Conservation (phyloP, 2,113 vertebrate genomes). For the Hippoglossus stenolepis region DNA sequence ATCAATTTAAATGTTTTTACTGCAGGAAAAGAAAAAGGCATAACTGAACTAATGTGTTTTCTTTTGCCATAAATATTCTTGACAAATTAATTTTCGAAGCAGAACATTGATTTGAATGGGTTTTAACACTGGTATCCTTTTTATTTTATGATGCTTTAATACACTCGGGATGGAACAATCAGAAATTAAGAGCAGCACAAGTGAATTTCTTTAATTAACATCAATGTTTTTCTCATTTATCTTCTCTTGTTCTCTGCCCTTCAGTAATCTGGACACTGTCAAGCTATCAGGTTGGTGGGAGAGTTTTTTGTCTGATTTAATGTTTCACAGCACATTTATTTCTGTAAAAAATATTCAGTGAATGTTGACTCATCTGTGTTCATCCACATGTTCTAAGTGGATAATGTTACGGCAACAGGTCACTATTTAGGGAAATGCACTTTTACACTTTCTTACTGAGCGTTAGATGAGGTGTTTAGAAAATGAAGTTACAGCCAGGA, state of each 20-base stretch:
- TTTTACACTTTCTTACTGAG: neutral
- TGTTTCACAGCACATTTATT: neutral
- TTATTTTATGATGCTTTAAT: neutral
- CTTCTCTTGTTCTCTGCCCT: conserved; percentile 54
- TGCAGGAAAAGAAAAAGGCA: too few species aligned
- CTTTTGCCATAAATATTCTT: too few species aligned
- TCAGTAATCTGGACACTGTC: conserved; percentile 94
- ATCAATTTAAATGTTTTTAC: too few species aligned
- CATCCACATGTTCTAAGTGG: neutral
- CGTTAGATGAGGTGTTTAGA: neutral
- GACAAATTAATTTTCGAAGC: too few species aligned
- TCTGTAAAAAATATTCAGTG: neutral
- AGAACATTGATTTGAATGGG: neutral
- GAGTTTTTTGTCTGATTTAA: conserved; percentile 25
- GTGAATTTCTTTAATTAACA: neutral
- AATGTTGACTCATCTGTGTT: neutral
- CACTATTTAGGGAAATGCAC: neutral
- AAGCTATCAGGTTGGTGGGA: conserved; percentile 92
- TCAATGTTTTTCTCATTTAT: conserved; percentile 20
- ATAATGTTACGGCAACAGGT: neutral
- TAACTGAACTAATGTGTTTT: too few species aligned
- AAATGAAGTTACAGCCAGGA: neutral
- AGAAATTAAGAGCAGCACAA: too few species aligned
- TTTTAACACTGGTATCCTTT: neutral
- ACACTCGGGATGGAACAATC: neutral